Conservation (phyloP, 2,113 vertebrate species). For the Podarcis cretensis region DNA sequence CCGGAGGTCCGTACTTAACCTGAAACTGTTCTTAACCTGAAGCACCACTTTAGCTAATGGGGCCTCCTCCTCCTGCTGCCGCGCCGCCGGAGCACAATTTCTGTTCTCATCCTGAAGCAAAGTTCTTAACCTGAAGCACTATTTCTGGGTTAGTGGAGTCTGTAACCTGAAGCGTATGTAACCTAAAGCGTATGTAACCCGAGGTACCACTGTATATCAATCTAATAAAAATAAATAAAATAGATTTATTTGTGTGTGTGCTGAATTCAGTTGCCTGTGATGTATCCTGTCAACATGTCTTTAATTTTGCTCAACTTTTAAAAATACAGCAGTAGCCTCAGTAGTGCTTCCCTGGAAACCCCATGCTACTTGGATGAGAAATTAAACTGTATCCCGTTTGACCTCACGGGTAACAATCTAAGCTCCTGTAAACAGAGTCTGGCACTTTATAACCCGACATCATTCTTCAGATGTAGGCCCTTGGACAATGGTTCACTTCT, state of each 20-base stretch:
- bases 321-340: neutral
- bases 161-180: no score
- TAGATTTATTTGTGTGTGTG: neutral
- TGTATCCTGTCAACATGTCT: neutral
- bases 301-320: neutral
- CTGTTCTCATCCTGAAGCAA: no score
- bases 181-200: no score
- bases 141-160: no score
- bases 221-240: neutral
- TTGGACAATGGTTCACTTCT: constrained; percentile 1
- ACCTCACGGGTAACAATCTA: neutral
- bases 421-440: neutral
- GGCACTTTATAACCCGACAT: neutral
- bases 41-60: no score
- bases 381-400: neutral
- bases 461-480: neutral
- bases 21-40: no score
- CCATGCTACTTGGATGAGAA: neutral
- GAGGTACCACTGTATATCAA: no score
- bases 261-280: neutral
- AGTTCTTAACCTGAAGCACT: no score
- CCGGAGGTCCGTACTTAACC: no score
- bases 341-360: neutral
- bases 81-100: no score
- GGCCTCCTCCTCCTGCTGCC: no score